Evolutionary conservation across 2,113 vertebrate genomes (phyloP).

Genomic region (Lutjanus erythropterus): DNA sequence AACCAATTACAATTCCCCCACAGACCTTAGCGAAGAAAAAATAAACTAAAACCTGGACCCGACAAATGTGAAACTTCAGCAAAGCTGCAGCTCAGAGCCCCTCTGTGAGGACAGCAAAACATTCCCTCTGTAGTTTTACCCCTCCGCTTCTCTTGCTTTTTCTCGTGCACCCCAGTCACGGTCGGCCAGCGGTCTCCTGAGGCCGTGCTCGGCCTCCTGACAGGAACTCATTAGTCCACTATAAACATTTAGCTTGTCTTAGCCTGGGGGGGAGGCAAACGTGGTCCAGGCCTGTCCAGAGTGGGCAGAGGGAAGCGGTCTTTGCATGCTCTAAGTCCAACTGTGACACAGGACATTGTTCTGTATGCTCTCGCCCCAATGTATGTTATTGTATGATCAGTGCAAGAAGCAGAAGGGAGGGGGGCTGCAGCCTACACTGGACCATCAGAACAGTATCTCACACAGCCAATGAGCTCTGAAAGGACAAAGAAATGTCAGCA

Average conservation of each 20-base stretch:
- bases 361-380: slow-evolving; percentile 1
- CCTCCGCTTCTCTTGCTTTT: slow-evolving; percentile 40
- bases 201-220: slow-evolving; percentile 70
- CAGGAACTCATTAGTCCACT: slow-evolving; percentile 84
- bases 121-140: slow-evolving; percentile 38
- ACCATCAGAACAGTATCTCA: background rate
- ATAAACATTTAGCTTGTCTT: slow-evolving; percentile 81
- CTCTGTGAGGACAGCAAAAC: slow-evolving; percentile 55
- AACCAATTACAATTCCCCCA: slow-evolving; percentile 56
- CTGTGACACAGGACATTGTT: background rate
- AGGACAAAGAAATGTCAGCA: background rate
- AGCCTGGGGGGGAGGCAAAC: slow-evolving; percentile 52
- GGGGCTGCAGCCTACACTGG: background rate
- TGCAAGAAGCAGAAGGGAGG: background rate
- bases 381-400: slow-evolving; percentile 22
- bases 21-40: slow-evolving; percentile 32
- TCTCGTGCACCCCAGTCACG: slow-evolving; percentile 55
- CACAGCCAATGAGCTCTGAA: background rate
- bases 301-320: slow-evolving; percentile 20
- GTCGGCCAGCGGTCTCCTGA: slow-evolving; percentile 62
- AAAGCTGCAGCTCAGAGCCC: slow-evolving; percentile 27
- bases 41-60: slow-evolving; percentile 32
- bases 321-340: slow-evolving; percentile 15
- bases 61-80: slow-evolving; percentile 54
- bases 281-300: slow-evolving; percentile 27